Evolutionary conservation across 1,140 invertebrate genomes (phyloP), one percentile per base, ranked within the genome.

Genomic region (Atta colombica): DNA sequence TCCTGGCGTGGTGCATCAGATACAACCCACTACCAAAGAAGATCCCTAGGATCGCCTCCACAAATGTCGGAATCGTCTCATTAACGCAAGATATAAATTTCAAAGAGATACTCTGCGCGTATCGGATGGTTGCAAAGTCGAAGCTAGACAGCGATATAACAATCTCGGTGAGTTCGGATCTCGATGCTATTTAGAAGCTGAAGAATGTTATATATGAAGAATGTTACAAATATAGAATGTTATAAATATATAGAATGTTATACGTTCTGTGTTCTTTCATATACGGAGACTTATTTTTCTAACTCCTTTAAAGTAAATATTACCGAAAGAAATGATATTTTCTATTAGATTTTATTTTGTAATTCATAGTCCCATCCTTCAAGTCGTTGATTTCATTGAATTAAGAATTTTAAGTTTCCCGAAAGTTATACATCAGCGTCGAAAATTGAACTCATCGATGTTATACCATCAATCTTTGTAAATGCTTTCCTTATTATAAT

Each of bases 21-120:
- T 95, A 71, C 95, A 95, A 74, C 94, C 95, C 14, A 88, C 92
- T 25, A 93, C 93, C 28, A 95, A 95, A 75, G 94, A 95, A 80
- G 94, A 95, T 90, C 95, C 94, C 21, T 95, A 94, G 92, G 92
- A 91, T 77, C 86, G n/a, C 69, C 61, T 66, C 51, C 45, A 25
- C 60, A n/a, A 31, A 72, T 49, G 61, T 53, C 28, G 28, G 25
- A 21, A 35, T 69, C 75, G 60, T 53, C 55, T 71, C 25, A 35
- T 58, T 49, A 63, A 58, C 63, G 35, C 58, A 6, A 25, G 39
- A 58, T n/a, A 45, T 84, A 61, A 61, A 25, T 55, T 14, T 25
- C 39, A 28, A 74, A 74, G 25, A 31, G 21, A 60, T 60, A 39
- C 61, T 12, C 68, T 45, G 65, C 63, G 61, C 61, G 31, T 39